Base-by-base conservation (phyloP, 2,888 invertebrate species). In the Alloscopus bannaensis region DNA sequence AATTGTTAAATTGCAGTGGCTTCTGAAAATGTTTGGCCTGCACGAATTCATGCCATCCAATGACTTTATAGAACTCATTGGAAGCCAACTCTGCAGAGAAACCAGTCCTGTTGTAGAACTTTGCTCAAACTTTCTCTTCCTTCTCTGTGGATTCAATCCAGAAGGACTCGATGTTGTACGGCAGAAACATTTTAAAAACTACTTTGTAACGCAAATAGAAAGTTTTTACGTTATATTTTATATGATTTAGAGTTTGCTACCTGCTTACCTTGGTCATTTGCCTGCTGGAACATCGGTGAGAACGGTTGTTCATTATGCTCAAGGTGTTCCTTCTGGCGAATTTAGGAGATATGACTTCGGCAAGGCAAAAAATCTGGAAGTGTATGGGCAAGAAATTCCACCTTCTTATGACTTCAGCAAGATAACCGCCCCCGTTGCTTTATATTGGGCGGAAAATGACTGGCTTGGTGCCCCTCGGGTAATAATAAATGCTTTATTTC, bases 41-140 rank as follows among this genome's bases (percentile, higher is more conserved):
- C 88, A 92, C 52, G 93, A 94, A 86, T 92, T 95, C 80, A 81
- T 92, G 76, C 94, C 94, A 0, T 91, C 90, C 71, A 89, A 87
- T 57, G 88, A 87, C 1, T 88, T 93, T 6, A 87, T 90, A 83
- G 88, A 88, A 0, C 88, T 90, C 20, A 89, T 91, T 31, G 91
- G 91, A 18, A 87, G 90, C 71, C 66, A 88, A 0, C 79, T 91
- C 0, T 93, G 93, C 85, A 88, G 89, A 62, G 91, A 91, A 82
- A 90, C 90, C 13, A 90, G 90, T 0, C 90, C 90, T 66, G 86
- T 81, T 68, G 91, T 91, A 82, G 91, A 89, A 1, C 86, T 94
- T 6, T 95, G 94, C 88, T 90, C 90, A 52, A 93, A 92, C 87
- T 88, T 92, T 0, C 87, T 94, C 22, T 94, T 94, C 87, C 87